phyloP scores from a whole-genome alignment of 2,797 vertebrate species.

The Triplophysa bombifrons region DNA sequence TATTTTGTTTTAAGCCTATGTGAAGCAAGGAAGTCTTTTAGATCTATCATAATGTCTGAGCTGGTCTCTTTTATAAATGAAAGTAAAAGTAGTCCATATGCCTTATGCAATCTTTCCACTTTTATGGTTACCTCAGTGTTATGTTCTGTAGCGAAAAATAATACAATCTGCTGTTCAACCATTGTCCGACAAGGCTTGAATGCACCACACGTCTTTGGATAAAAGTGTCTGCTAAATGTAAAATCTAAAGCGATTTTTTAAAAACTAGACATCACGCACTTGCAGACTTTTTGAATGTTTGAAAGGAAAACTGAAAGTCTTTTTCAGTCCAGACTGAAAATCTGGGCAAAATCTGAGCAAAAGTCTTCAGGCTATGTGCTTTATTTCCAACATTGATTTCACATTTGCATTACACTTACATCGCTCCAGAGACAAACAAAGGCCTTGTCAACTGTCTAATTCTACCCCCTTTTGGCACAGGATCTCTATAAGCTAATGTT shows the following conservation, averaged over 20 bases:
- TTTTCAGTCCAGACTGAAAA: background rate
- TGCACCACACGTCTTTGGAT: too few species aligned
- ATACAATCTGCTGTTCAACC: background rate
- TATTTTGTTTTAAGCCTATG: background rate
- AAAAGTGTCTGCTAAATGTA: too few species aligned
- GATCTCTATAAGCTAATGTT: constrained; percentile 1
- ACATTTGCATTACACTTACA: constrained; percentile 7
- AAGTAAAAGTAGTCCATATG: background rate
- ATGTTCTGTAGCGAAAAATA: too few species aligned
- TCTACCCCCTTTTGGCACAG: background rate
- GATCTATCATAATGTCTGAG: background rate
- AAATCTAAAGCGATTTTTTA: too few species aligned
- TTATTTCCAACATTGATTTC: constrained; percentile 17
- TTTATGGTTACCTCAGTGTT: background rate
- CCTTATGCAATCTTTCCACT: background rate
- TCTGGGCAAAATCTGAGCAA: too few species aligned
- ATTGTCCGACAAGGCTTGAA: too few species aligned
- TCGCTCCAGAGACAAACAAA: background rate
- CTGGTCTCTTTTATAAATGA: background rate
- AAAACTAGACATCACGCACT: too few species aligned
- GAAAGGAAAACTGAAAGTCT: background rate
- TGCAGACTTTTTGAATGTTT: too few species aligned
- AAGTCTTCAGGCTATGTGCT: background rate
- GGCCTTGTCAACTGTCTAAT: background rate
- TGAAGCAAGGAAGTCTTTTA: background rate